Evolutionary conservation across 2,797 vertebrate species (phyloP).

Genomic region (Enteromius trimaculatus): DNA sequence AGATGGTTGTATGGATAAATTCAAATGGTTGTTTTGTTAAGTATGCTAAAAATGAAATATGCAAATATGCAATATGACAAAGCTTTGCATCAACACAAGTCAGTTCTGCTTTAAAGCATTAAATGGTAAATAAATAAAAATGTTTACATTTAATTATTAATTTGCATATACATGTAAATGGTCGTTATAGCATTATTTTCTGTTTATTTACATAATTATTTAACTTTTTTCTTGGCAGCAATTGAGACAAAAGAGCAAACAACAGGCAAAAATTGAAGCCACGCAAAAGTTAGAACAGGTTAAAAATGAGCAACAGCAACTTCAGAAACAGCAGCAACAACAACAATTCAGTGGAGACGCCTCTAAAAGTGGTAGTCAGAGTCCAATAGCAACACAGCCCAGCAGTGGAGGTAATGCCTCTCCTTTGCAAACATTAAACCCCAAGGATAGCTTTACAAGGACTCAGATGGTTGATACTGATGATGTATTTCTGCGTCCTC

Average conservation of each 20-base stretch:
- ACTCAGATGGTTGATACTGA: conserved; percentile 78
- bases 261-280: conserved; percentile 97
- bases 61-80: background rate
- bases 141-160: conserved; percentile 49
- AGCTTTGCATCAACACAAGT: conserved; percentile 11
- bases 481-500: conserved; percentile 91
- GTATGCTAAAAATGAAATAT: background rate
- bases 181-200: conserved; percentile 64
- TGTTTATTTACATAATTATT: conserved; percentile 53
- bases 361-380: conserved; percentile 77
- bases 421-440: conserved; percentile 79
- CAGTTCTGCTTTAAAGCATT: conserved; percentile 26
- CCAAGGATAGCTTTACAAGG: conserved; percentile 81
- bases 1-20: background rate
- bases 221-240: conserved; percentile 78
- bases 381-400: conserved; percentile 81
- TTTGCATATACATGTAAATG: conserved; percentile 61
- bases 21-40: background rate
- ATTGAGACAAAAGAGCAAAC: conserved; percentile 97
- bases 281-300: conserved; percentile 96
- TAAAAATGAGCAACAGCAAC: conserved; percentile 92
- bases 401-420: conserved; percentile 76
- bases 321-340: conserved; percentile 73
- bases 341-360: conserved; percentile 71
- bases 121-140: conserved; percentile 42